Percentiles rank a stretch among this genome's conserved stretches.
phyloP scores from a whole-genome alignment of 2,888 invertebrate genomes.

The Hydrotaea diabolus region DNA sequence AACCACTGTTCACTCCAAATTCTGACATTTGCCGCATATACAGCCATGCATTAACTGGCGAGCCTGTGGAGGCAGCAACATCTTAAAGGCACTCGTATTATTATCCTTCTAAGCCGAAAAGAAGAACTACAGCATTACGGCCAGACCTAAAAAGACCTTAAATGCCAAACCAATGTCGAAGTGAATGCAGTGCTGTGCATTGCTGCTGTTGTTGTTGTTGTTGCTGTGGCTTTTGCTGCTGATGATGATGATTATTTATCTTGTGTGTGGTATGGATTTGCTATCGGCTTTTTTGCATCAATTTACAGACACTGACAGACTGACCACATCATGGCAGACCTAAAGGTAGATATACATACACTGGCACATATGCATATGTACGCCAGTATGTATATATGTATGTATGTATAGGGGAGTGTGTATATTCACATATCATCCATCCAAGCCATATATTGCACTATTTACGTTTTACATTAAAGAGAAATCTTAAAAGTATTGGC shows the following conservation, averaged over 20 bases:
- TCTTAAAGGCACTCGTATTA: background rate
- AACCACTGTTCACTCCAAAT: slow-evolving; percentile 4
- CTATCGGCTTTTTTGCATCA: slow-evolving; percentile 26
- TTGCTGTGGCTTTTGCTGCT: background rate
- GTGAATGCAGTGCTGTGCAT: background rate
- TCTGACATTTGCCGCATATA: background rate
- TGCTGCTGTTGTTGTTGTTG: background rate
- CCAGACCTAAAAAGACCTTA: slow-evolving; percentile 4
- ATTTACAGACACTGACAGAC: slow-evolving; percentile 14
- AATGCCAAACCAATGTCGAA: background rate
- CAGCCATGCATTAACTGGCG: background rate
- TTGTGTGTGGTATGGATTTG: slow-evolving; percentile 59
- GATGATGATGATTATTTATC: slow-evolving; percentile 52
- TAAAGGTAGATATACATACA: background rate
- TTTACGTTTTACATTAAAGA: slow-evolving; percentile 3
- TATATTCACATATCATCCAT: background rate
- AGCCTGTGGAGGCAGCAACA: background rate
- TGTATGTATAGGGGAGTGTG: background rate
- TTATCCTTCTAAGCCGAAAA: background rate
- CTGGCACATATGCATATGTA: background rate
- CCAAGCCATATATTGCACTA: slow-evolving; percentile 1
- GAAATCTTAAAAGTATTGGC: slow-evolving; percentile 9
- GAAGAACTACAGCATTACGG: background rate
- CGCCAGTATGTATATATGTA: background rate
- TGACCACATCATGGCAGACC: background rate